Evolutionary conservation across 2,113 vertebrate genomes (phyloP).

Genomic region (Suncus etruscus): DNA sequence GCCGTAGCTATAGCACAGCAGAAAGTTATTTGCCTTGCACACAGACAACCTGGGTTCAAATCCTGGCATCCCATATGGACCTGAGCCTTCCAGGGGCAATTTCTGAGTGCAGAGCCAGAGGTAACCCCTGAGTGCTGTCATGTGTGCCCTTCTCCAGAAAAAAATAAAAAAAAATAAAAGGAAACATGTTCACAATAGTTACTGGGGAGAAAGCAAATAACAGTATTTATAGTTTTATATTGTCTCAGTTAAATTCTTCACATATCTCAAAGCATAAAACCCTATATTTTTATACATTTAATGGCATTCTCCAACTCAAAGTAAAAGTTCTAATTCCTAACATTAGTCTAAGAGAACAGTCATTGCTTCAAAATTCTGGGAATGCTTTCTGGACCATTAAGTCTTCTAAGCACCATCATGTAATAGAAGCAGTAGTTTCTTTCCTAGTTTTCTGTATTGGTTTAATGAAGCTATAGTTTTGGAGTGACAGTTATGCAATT

Average conservation of each 20-base stretch:
- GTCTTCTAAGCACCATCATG: not conserved
- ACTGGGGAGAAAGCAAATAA: not conserved
- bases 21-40: no score
- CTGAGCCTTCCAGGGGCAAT: no score
- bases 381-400: constrained; percentile 26
- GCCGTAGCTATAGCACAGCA: no score
- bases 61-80: no score
- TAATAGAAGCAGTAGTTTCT: constrained; percentile 13
- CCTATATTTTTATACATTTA: not conserved
- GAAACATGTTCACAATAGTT: constrained; percentile 43
- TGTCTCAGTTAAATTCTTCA: constrained; percentile 46
- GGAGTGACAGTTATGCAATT: not conserved
- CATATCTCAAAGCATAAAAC: constrained; percentile 61
- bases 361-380: not conserved
- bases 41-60: no score
- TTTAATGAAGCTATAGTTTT: not conserved
- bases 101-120: no score
- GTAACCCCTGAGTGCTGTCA: no score
- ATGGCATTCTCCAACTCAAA: constrained; percentile 43
- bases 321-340: constrained; percentile 6
- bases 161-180: no score
- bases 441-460: constrained; percentile 26
- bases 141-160: no score
- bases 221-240: constrained; percentile 45
- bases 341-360: constrained; percentile 21